Base-by-base conservation (phyloP, 1,140 invertebrate species). In the Hylaeus anthracinus region DNA sequence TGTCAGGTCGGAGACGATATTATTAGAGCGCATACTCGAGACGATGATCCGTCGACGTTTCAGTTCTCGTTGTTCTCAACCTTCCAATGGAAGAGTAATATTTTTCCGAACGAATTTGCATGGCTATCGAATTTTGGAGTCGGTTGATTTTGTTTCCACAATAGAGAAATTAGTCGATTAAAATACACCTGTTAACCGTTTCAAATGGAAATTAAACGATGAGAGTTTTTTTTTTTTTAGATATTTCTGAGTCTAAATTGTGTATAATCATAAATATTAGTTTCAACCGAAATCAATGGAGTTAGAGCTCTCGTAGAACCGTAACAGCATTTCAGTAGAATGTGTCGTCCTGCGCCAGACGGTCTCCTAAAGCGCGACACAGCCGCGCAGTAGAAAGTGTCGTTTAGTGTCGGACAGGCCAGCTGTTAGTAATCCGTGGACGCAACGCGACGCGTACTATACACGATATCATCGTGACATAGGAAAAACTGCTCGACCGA, bases 391-490 rank as follows among this genome's bases (percentile, higher is more conserved):
- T 51, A 37, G 26, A 39, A 8, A 53, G 10, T 43, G 26, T 69
- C 45, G 9, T 14, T 39, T 5, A 3, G 48, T 53, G 48, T 14
- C 45, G 39, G 66, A 39, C 66, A 37, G 45, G 12, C 41, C 6
- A 26, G 15, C n/a, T 6, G 12, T 14, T 3, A 45, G 10, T 10
- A 12, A 63, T 63, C 10, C 37, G 56, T 26, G n/a, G 6, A 5
- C 4, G 14, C 26, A 37, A 53, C 26, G 5, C 10, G 43, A 26
- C 26, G 26, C n/a, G 26, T 5, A 69, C 55, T 64, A 53, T 26
- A 37, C 45, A 64, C 60, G 60, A 3, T 43, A 53, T 73, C 60
- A 73, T 61, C 14, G 45, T 64, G 72, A 73, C 26, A 53, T 53
- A 41, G 60, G 37, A 3, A 51, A 63, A 63, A 51, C 51, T 6